A percentile compares a stretch with the other conserved stretches of the same genome.
Conservation (phyloP, 2,888 invertebrate species). For the Thera britannica region DNA sequence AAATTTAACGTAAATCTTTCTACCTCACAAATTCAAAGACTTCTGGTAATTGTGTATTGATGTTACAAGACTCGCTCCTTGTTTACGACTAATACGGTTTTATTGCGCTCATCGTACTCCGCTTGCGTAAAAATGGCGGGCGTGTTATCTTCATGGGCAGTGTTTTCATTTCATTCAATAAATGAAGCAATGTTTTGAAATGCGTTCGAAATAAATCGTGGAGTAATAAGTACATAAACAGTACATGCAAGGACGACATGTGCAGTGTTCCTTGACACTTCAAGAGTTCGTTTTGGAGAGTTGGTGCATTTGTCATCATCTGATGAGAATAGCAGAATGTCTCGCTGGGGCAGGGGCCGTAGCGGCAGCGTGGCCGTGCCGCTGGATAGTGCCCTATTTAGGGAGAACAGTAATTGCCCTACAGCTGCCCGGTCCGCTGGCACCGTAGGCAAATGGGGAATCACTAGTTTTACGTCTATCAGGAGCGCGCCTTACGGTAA, state of each 20-base stretch:
- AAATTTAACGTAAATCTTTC: constrained; percentile 62
- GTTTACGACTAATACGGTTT: constrained; percentile 49
- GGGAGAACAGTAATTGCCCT: constrained; percentile 93
- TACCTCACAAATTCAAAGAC: constrained; percentile 76
- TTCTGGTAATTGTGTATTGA: constrained; percentile 58
- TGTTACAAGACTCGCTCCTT: constrained; percentile 53
- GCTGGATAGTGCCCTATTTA: constrained; percentile 86
- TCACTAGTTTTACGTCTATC: constrained; percentile 96
- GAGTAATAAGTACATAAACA: constrained; percentile 43
- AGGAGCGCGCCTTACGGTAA: constrained; percentile 91
- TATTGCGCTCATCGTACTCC: constrained; percentile 73
- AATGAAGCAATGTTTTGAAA: constrained; percentile 59
- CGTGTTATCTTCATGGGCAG: constrained; percentile 82
- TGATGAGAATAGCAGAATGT: constrained; percentile 85
- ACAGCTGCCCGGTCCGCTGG: constrained; percentile 95
- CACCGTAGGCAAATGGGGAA: constrained; percentile 97
- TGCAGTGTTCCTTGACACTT: constrained; percentile 68
- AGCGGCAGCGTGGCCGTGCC: constrained; percentile 86
- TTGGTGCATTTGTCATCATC: constrained; percentile 76
- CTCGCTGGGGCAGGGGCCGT: constrained; percentile 87
- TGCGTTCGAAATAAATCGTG: constrained; percentile 50
- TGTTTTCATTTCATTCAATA: constrained; percentile 77
- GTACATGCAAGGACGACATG: constrained; percentile 59
- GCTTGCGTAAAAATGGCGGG: constrained; percentile 84
- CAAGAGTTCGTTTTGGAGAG: constrained; percentile 62